A percentile compares a stretch with the other conserved stretches of the same genome.
Evolutionary conservation across 2,888 invertebrate genomes (phyloP).

Genomic region (Apodemia mormo): DNA sequence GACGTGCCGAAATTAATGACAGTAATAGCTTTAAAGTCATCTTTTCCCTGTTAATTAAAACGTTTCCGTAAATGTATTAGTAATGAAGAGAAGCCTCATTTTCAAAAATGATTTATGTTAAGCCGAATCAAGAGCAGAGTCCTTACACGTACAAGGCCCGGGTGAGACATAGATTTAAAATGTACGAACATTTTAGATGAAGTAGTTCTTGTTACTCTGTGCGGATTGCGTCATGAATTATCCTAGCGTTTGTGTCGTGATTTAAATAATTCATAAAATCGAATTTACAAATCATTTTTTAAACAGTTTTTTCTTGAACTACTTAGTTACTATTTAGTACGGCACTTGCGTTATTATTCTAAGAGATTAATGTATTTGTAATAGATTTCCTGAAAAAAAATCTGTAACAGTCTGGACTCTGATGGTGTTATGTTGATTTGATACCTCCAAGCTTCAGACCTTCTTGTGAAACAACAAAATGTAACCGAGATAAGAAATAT

Average conservation of each 20-base stretch:
- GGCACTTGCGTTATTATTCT: no score
- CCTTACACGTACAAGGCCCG: background rate
- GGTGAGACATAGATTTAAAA: slow-evolving; percentile 6
- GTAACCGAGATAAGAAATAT: no score
- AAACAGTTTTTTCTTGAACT: background rate
- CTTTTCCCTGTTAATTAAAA: no score
- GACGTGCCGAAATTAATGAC: no score
- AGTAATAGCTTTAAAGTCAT: no score
- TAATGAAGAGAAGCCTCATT: background rate
- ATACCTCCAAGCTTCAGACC: no score
- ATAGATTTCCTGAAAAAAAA: no score
- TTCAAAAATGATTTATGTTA: slow-evolving; percentile 8
- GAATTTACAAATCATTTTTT: background rate
- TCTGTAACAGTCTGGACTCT: no score
- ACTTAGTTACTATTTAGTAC: background rate
- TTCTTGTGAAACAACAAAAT: no score
- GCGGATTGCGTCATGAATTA: background rate
- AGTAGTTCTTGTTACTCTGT: slow-evolving; percentile 5
- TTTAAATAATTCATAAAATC: background rate
- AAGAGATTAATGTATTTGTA: background rate
- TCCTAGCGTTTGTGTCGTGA: background rate
- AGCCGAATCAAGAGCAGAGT: background rate
- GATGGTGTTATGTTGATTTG: no score
- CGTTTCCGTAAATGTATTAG: background rate
- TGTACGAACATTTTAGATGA: slow-evolving; percentile 7